Evolutionary conservation across 2,113 vertebrate genomes (phyloP).

Genomic region (Catharus fuscescens): DNA sequence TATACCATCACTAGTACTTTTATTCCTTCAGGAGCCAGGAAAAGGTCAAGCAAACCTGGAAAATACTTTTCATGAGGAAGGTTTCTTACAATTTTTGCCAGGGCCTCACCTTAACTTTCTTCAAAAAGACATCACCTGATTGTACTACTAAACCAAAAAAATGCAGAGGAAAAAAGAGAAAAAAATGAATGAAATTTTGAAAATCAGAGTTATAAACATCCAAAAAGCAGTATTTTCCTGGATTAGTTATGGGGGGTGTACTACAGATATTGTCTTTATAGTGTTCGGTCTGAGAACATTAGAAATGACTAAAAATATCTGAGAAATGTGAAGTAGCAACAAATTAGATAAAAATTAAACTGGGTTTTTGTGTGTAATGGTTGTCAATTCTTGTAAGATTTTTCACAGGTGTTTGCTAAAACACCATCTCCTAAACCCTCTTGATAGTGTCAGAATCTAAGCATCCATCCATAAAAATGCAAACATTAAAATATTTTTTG

Average conservation of each 20-base stretch:
- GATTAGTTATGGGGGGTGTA: not conserved
- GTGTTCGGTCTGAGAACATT: not conserved
- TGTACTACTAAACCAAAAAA: not conserved
- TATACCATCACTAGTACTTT: not conserved
- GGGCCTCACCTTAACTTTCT: not conserved
- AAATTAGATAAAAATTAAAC: not conserved
- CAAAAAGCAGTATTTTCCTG: not conserved
- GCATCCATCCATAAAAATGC: not conserved
- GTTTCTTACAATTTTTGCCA: not conserved
- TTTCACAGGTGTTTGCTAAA: not conserved
- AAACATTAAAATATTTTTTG: not conserved
- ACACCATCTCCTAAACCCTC: not conserved
- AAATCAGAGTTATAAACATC: not conserved
- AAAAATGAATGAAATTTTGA: not conserved
- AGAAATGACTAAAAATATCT: not conserved
- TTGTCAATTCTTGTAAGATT: not conserved
- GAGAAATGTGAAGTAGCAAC: not conserved
- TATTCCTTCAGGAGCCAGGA: not conserved
- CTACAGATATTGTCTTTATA: fast-evolving
- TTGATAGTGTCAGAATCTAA: not conserved
- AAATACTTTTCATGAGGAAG: not conserved
- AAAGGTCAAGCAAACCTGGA: not conserved
- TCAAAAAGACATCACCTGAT: not conserved
- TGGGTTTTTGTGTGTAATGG: not conserved
- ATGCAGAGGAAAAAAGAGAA: fast-evolving